Conservation (phyloP, 2,888 invertebrate species). For the Ommatoiulus sabulosus region DNA sequence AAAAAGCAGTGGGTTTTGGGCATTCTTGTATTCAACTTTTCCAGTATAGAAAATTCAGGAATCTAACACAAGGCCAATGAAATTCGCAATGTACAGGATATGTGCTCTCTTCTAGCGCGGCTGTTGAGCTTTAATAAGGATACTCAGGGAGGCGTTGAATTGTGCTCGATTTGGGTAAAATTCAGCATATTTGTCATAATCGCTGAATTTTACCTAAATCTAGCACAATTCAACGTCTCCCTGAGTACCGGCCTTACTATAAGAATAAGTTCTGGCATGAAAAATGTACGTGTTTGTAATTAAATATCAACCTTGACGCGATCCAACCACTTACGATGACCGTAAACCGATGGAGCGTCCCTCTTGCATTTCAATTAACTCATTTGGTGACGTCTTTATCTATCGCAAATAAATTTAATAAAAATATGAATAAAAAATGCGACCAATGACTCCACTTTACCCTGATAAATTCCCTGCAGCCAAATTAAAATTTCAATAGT, state of each 20-base stretch:
- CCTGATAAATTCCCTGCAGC: neutral
- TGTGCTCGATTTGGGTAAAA: no score
- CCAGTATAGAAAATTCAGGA: no score
- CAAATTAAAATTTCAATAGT: conserved; percentile 7
- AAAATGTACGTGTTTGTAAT: neutral
- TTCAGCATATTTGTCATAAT: no score
- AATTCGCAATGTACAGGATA: no score
- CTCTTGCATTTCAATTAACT: neutral
- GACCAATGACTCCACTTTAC: conserved; percentile 18
- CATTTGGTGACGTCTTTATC: neutral
- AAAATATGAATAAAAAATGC: conserved; percentile 18
- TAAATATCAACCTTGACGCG: neutral
- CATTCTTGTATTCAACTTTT: no score
- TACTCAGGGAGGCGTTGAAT: no score
- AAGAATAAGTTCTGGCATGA: neutral
- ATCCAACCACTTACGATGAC: neutral
- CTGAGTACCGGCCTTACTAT: neutral
- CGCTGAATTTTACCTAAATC: no score
- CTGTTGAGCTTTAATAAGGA: no score
- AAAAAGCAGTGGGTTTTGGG: no score
- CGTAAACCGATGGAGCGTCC: neutral
- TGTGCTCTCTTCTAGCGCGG: no score
- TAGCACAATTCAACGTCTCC: no score
- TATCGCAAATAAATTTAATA: neutral
- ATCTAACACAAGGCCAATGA: no score